Evolutionary conservation across 2,113 vertebrate species (phyloP).

Genomic region (Gobio gobio): DNA sequence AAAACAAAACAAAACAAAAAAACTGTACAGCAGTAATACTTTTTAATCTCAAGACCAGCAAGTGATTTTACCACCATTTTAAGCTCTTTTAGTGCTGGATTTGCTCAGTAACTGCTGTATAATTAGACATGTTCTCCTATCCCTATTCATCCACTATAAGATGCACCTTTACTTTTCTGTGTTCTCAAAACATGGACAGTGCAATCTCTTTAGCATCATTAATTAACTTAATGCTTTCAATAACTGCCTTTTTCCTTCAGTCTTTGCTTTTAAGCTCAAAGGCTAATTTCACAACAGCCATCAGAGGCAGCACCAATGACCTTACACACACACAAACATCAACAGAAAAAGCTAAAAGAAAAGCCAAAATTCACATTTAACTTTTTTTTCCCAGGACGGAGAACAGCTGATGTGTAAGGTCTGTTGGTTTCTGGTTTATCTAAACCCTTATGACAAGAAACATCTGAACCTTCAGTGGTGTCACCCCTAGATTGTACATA

Average conservation of each 20-base stretch:
- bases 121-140: background rate
- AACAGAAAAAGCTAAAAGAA: background rate
- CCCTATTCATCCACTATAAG: background rate
- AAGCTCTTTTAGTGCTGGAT: background rate
- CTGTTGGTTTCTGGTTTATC: background rate
- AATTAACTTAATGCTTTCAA: background rate
- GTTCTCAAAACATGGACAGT: conserved; percentile 9
- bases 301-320: background rate
- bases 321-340: background rate
- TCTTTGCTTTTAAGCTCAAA: conserved; percentile 9
- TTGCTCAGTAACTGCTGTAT: background rate
- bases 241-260: conserved; percentile 1
- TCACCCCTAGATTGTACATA: conserved; percentile 12
- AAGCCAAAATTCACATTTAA: conserved; percentile 19
- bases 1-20: background rate
- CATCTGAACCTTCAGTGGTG: background rate
- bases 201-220: conserved; percentile 15
- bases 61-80: background rate
- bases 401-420: background rate
- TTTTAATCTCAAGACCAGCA: background rate
- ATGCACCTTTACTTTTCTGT: background rate
- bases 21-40: background rate
- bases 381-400: background rate
- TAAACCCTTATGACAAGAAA: background rate
- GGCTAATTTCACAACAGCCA: background rate